Evolutionary conservation across 23 tunicate species (phyloP).

Genomic region (Corella eumyota): DNA sequence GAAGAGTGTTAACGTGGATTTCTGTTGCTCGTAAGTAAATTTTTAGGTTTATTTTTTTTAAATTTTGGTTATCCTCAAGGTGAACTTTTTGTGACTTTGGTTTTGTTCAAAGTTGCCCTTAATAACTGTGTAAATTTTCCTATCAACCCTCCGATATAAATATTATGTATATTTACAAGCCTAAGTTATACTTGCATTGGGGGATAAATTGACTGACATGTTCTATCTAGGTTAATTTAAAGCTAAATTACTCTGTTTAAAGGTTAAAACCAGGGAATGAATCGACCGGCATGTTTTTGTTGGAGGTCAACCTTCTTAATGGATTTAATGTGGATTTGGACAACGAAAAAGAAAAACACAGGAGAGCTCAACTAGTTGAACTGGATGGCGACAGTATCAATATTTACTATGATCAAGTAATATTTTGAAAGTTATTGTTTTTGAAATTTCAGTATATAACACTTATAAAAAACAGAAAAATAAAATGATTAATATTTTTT

Average conservation of each 20-base stretch:
- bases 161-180: too few species aligned
- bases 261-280: constrained; percentile 24
- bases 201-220: too few species aligned
- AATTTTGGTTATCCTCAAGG: not conserved
- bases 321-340: constrained; percentile 48
- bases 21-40: constrained; percentile 43
- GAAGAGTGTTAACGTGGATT: constrained; percentile 22
- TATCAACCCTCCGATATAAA: too few species aligned
- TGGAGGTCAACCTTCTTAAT: constrained; percentile 35
- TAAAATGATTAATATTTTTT: not conserved
- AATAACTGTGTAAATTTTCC: too few species aligned
- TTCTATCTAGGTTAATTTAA: too few species aligned
- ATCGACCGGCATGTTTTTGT: constrained; percentile 70
- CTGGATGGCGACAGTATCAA: constrained; percentile 23
- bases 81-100: not conserved
- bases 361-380: constrained; percentile 44
- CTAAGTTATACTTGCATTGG: too few species aligned
- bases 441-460: not conserved
- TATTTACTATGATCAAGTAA: constrained; percentile 57
- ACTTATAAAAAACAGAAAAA: not conserved
- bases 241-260: too few species aligned
- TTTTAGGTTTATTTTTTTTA: not conserved
- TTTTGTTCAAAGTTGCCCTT: not conserved
- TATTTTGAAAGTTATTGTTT: not conserved
- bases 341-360: constrained; percentile 23